phyloP scores from a whole-genome alignment of 2,797 vertebrate genomes.

The Hydrophis major region DNA sequence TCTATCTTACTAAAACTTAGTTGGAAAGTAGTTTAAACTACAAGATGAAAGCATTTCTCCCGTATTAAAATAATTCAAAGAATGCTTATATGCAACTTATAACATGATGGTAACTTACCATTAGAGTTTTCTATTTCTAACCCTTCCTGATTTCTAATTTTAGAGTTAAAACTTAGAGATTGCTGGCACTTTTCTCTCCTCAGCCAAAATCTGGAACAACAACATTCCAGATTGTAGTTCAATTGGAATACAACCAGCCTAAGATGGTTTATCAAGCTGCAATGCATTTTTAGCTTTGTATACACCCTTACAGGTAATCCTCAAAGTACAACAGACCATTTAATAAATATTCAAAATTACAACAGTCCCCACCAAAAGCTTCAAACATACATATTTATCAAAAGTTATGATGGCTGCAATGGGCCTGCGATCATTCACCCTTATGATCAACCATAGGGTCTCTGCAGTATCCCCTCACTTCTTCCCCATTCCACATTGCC shows the following conservation, averaged over 20 bases:
- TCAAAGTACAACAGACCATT: background rate
- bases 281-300: background rate
- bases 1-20: background rate
- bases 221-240: background rate
- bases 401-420: background rate
- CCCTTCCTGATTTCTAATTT: background rate
- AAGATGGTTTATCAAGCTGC: background rate
- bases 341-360: background rate
- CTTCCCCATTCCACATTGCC: background rate
- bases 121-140: background rate
- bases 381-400: background rate
- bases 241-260: background rate
- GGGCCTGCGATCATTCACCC: background rate
- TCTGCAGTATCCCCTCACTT: background rate
- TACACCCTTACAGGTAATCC: background rate
- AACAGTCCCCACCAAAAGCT: background rate
- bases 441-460: background rate
- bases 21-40: background rate
- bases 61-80: background rate
- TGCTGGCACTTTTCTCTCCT: background rate
- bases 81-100: background rate
- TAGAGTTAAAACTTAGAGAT: background rate
- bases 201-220: background rate
- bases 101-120: background rate
- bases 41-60: background rate